Base-by-base conservation (phyloP, 2,113 vertebrate genomes). In the Ploceus nigricollis region DNA sequence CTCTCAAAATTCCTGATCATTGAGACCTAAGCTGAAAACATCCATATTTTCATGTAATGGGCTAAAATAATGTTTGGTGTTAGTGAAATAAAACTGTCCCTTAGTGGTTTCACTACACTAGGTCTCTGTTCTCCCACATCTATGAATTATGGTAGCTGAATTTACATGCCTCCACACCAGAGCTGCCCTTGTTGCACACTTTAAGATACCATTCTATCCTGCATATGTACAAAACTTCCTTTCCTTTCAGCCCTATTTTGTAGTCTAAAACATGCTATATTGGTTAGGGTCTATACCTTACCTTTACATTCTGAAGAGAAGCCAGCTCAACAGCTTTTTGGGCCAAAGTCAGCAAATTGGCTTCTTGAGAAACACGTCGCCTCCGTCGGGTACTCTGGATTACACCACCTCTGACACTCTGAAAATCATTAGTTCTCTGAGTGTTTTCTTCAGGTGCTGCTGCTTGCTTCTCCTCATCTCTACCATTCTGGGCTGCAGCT, bases 321-420 rank as follows among this genome's bases (percentile, higher is more conserved):
- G 99, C 99, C 98, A 99, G 98, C 93, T 99, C 99, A 6, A 98
- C 99, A 23, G 99, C 99, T 96, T 99, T 99, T 92, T 99, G 99
- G 44, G 99, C 99, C 68, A 99, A 96, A 28, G 99, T 99, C 95
- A 99, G 98, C 96, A 99, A 97, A 96, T 99, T 99, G 88, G 98
- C 99, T 95, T 99, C 99, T 96, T 99, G 99, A 57, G 99, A 99
- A 22, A 98, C 98, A 93, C 99, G 98, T 24, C 99, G 98, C 69
- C 98, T 98, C 93, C 99, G 97, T 33, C 98, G 97, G 0, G 99
- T 99, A 93, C 98, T 99, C 97, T 99, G 99, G 94, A 99, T 99
- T 70, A 99, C 99, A 25, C 98, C 98, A 7, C 99, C 98, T 57
- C 99, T 98, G 40, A 98, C 98, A 18, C 98, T 98, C 63, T 97